Percentiles rank a stretch among this genome's conserved stretches.
Evolutionary conservation across 2,113 vertebrate species (phyloP).

Genomic region (Typhlomys cinereus): DNA sequence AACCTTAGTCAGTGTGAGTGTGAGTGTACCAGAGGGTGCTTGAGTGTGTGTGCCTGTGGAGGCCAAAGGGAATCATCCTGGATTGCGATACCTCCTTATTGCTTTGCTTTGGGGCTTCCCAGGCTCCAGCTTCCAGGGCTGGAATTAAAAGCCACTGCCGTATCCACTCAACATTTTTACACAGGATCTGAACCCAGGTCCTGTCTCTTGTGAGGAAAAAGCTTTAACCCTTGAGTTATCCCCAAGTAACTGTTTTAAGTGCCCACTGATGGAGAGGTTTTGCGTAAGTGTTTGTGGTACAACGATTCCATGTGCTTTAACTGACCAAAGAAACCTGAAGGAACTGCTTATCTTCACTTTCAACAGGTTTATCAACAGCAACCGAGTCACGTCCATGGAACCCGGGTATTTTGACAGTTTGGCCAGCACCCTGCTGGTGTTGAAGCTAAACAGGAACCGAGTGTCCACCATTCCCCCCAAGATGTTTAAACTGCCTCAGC

Average conservation of each 20-base stretch:
- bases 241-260: background rate
- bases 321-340: background rate
- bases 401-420: slow-evolving; percentile 93
- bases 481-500: slow-evolving; percentile 95
- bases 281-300: background rate
- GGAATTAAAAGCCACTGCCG: too few species aligned
- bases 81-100: too few species aligned
- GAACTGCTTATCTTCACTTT: slow-evolving; percentile 48
- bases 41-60: too few species aligned
- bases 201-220: too few species aligned
- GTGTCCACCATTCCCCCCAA: slow-evolving; percentile 92
- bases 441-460: slow-evolving; percentile 94
- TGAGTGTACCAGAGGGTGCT: too few species aligned
- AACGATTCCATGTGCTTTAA: background rate
- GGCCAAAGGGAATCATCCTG: too few species aligned
- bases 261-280: background rate
- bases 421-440: slow-evolving; percentile 91
- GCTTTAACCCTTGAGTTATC: too few species aligned
- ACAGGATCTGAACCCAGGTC: background rate
- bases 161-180: background rate
- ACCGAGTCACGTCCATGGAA: slow-evolving; percentile 92
- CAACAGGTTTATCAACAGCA: slow-evolving; percentile 93
- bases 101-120: too few species aligned
- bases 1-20: too few species aligned
- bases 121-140: too few species aligned